Base-by-base conservation (phyloP, 2,113 vertebrate species). In the Shinisaurus crocodilurus region DNA sequence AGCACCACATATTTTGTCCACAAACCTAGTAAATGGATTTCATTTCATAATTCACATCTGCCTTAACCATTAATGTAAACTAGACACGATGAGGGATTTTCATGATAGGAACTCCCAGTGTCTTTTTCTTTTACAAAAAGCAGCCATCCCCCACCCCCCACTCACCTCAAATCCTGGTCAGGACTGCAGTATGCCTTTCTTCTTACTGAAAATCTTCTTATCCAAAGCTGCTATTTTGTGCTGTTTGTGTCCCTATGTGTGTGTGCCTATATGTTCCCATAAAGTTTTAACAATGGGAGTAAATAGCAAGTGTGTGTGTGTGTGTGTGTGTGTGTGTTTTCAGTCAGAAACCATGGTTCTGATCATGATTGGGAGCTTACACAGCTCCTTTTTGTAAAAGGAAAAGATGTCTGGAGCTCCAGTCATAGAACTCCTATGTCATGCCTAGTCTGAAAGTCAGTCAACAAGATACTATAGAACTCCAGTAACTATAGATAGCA, bases 41-140 rank as follows among this genome's bases (percentile, higher is more conserved):
- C 54, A 54, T 88, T 91, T 82, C 40, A 90, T 29, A 91, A 92
- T 60, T 89, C 75, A 90, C 16, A 88, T 89, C 90, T 88, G 90
- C 60, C 88, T 86, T 93, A 91, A 92, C 20, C 34, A 54, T 88
- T 82, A 79, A 43, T 32, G 37, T 29, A 76, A 87, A 43, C 18
- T 60, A 87, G 25, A 43, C 18, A 3, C 48, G 12, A 80, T 50
- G 2, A 40, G 23, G 34, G 34, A 40, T 70, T 88, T 81, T n/a
- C 43, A 48, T 81, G 63, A 54, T 12, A 80, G n/a, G 25, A 50
- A 81, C 25, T 40, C 76, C 13, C 20, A 80, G 7, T 48, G 37
- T 40, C 23, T 43, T 57, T 27, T 70, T 37, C 34, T 20, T 60
- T 60, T 20, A 84, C 10, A 67, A 67, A 63, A 83, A 45, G 2